Base-by-base conservation (phyloP, 2,797 vertebrate species). In the Coendou prehensilis region DNA sequence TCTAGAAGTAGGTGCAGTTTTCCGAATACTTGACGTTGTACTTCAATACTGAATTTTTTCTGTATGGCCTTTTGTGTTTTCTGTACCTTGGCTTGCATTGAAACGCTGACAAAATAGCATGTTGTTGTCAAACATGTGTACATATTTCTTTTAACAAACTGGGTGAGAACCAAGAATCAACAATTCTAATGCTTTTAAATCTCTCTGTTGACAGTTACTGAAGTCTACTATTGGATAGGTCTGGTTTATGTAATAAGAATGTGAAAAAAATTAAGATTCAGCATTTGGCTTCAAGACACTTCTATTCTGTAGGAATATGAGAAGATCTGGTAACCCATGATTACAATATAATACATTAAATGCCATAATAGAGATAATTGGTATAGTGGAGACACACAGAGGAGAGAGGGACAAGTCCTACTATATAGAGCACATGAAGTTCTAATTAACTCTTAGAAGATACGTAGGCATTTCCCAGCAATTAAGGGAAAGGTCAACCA, bases 261-360 rank as follows among this genome's bases (percentile, higher is more conserved):
- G 13, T 10, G 83, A 91, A 85, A 64, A 17, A 26, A 13, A 64
- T 37, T 92, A 86, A 95, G 61, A 81, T 88, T 73, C 93, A 41
- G 30, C 22, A 57, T 93, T 73, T 93, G 18, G 9, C 75, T 67
- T 95, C 9, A 91, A 71, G 30, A 78, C 18, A 50, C 13, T 93
- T 85, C 30, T 64, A 1, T 93, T 85, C n/a, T 69, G 1, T 41
- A 93, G 56, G 20, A 78, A 92, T 14, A 47, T 11, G 82, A 76
- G 30, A 87, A 93, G 18, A 63, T 73, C 20, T 80, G 1, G 33
- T 63, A 45, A 50, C 47, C 57, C 5, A 45, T 59, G n/a, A 28
- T 67, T 84, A 64, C 0, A 64, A 80, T 50, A 33, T 41, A 87
- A 91, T 56, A 14, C 30, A n/a, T 84, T 93, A 47, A 54, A 73